phyloP scores from a whole-genome alignment of 2,113 vertebrate genomes.

The Ptychochromis oligacanthus region DNA sequence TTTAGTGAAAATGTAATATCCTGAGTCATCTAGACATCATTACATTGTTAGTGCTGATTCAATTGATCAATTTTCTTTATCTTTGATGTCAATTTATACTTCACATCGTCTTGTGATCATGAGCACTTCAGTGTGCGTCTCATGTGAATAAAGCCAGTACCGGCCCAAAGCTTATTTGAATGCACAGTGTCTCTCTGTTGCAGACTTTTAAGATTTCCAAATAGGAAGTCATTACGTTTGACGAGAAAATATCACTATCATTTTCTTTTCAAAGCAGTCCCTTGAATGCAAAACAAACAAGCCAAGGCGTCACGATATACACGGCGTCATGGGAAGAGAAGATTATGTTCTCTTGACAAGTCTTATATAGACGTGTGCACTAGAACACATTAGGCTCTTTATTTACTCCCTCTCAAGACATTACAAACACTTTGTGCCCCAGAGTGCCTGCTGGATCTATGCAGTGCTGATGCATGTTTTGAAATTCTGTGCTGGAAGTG shows the following conservation, averaged over 20 bases:
- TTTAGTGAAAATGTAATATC: not conserved
- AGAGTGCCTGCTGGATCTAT: slow-evolving; percentile 41
- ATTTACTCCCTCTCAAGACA: slow-evolving; percentile 65
- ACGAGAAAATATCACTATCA: slow-evolving; percentile 69
- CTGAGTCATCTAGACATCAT: not conserved
- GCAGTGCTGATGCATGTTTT: slow-evolving; percentile 48
- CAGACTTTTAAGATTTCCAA: slow-evolving; percentile 62
- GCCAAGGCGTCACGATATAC: slow-evolving; percentile 42
- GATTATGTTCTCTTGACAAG: slow-evolving; percentile 71
- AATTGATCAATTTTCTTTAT: slow-evolving; percentile 10
- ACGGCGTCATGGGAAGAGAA: slow-evolving; percentile 50
- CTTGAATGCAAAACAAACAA: slow-evolving; percentile 68
- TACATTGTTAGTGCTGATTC: not conserved
- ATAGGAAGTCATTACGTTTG: slow-evolving; percentile 68
- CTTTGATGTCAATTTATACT: not conserved
- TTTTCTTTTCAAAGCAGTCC: slow-evolving; percentile 67
- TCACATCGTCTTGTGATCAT: slow-evolving; percentile 16
- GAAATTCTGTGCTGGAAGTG: slow-evolving; percentile 20
- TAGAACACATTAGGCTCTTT: slow-evolving; percentile 65
- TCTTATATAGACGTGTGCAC: slow-evolving; percentile 66
- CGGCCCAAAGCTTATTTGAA: slow-evolving; percentile 43
- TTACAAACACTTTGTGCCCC: slow-evolving; percentile 61
- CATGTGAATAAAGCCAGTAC: slow-evolving; percentile 19
- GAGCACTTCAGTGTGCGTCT: slow-evolving; percentile 11
- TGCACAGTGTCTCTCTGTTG: slow-evolving; percentile 34